Evolutionary conservation across 2,888 invertebrate species (phyloP).

Genomic region (Elgonia sp.): DNA sequence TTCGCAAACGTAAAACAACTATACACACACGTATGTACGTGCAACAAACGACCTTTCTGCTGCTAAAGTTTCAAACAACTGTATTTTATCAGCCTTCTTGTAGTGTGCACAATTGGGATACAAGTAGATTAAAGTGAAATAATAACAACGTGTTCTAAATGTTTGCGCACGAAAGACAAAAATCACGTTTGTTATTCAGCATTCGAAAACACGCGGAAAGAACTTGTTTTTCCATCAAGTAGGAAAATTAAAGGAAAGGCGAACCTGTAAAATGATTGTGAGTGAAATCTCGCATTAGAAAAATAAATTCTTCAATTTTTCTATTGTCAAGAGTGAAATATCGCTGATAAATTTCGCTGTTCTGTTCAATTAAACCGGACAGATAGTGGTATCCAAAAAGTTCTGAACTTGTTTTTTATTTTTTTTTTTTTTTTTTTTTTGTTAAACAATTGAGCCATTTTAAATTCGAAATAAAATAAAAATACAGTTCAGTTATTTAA

Average conservation of each 20-base stretch:
- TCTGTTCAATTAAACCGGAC: too few species aligned
- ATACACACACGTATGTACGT: conserved; percentile 50
- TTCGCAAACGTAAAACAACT: conserved; percentile 67
- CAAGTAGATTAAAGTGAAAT: conserved; percentile 67
- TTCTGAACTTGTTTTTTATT: too few species aligned
- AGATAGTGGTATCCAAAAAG: too few species aligned
- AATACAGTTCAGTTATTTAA: too few species aligned
- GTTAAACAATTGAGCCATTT: too few species aligned
- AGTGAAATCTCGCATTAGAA: neutral
- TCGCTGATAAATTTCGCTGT: too few species aligned
- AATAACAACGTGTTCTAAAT: conserved; percentile 55
- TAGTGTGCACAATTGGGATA: conserved; percentile 46
- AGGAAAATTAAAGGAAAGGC: conserved; percentile 7
- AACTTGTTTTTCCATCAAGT: conserved; percentile 10
- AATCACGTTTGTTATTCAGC: conserved; percentile 48
- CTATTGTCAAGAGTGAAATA: too few species aligned
- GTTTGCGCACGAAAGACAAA: conserved; percentile 46
- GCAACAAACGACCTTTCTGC: conserved; percentile 70
- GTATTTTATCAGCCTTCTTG: conserved; percentile 70
- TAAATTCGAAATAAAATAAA: too few species aligned
- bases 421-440: too few species aligned
- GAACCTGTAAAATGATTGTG: neutral
- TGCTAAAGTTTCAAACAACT: conserved; percentile 68
- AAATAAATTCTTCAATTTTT: neutral
- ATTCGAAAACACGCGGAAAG: conserved; percentile 12